phyloP scores from a whole-genome alignment of 2,888 invertebrate genomes.

The Dichetophora obliterata region DNA sequence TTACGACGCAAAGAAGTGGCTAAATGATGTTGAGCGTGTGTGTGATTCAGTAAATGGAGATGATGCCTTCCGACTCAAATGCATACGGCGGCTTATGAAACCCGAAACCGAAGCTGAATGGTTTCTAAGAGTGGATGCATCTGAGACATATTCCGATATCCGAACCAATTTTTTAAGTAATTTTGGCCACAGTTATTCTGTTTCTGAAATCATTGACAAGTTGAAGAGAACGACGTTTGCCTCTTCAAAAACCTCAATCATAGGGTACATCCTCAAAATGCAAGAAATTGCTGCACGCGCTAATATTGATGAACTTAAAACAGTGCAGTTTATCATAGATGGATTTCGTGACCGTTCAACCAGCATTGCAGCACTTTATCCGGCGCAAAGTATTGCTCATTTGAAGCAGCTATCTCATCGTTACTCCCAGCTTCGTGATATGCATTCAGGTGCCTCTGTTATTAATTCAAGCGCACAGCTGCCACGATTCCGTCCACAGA shows the following conservation, averaged over 20 bases:
- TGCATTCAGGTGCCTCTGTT: not conserved
- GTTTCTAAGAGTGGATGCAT: not conserved
- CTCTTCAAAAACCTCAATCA: not conserved
- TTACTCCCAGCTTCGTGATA: not conserved
- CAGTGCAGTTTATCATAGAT: not conserved
- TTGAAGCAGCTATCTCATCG: not conserved
- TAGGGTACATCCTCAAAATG: not conserved
- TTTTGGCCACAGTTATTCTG: not conserved
- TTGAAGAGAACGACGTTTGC: not conserved
- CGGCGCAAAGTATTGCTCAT: not conserved
- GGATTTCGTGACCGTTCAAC: not conserved
- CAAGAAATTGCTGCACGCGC: constrained; percentile 1
- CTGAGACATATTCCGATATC: not conserved
- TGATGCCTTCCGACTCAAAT: not conserved
- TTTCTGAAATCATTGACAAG: not conserved
- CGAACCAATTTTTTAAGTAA: not conserved
- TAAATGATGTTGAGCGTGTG: not conserved
- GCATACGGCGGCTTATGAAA: not conserved
- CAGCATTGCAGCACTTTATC: not conserved
- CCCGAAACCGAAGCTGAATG: not conserved
- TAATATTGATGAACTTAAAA: not conserved
- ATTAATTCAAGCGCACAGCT: too few relatives aligned
- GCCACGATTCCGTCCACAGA: too few relatives aligned
- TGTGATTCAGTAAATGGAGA: not conserved
- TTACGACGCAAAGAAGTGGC: not conserved